These are phyloP conservation scores for Drosophila ananassae DNA, from an alignment of 1,140 invertebrate species.

Conservation along the genomic window DNA sequence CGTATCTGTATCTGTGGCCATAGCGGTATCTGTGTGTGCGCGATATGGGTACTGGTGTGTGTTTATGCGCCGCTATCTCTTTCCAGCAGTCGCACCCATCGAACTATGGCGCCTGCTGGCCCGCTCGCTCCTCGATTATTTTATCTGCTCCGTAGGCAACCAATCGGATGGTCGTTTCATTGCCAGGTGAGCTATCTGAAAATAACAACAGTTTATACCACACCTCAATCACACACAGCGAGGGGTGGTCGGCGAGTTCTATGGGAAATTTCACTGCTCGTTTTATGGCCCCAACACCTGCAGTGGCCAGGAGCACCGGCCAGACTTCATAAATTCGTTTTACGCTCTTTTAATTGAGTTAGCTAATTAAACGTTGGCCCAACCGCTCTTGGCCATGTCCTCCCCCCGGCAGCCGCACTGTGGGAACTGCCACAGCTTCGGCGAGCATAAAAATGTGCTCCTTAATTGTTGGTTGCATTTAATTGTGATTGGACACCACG, in stretches of 20 bases:
- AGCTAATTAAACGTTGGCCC: conserved; percentile 71
- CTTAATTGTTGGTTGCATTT: conserved; percentile 76
- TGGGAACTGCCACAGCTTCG: conserved; percentile 73
- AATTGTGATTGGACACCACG: conserved; percentile 73
- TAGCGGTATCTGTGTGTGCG: neutral
- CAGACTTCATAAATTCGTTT: conserved; percentile 67
- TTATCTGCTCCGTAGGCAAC: conserved; percentile 63
- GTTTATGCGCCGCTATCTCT: conserved; percentile 20
- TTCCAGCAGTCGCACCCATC: conserved; percentile 3
- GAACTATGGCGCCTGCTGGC: conserved; percentile 9
- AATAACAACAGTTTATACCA: conserved; percentile 54
- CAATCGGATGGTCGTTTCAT: conserved; percentile 75
- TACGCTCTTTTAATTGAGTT: conserved; percentile 81
- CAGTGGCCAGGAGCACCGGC: conserved; percentile 31
- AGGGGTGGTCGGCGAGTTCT: conserved; percentile 18
- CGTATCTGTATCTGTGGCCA: conserved; percentile 5
- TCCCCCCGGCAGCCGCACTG: conserved; percentile 34
- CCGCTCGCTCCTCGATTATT: conserved; percentile 66
- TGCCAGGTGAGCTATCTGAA: conserved; percentile 66
- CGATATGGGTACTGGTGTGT: neutral
- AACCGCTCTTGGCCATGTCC: conserved; percentile 15
- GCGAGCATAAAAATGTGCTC: conserved; percentile 66
- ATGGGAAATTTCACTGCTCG: conserved; percentile 1
- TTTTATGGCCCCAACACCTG: conserved; percentile 71
- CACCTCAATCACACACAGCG: conserved; percentile 36